These are phyloP conservation scores for Drosophila mojavensis DNA, from an alignment of 1,140 invertebrate species.

Conservation along the genomic window DNA sequence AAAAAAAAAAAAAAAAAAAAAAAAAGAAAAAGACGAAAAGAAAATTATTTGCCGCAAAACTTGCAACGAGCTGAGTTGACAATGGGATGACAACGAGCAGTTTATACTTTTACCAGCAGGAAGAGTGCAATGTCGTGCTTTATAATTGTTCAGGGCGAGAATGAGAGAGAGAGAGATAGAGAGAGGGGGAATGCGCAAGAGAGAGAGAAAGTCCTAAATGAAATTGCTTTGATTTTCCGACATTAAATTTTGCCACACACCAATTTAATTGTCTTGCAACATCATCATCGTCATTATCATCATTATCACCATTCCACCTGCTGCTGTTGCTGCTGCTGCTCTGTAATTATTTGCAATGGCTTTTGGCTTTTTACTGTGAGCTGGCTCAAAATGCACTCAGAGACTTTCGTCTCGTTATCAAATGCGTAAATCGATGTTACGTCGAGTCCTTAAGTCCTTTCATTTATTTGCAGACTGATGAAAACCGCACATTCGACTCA, in stretches of 20 bases:
- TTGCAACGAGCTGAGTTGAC: slow-evolving; percentile 42
- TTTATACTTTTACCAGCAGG: slow-evolving; percentile 39
- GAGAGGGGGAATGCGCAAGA: neutral
- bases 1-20: neutral
- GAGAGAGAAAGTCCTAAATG: slow-evolving; percentile 27
- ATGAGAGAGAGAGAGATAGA: neutral
- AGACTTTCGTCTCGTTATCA: slow-evolving; percentile 28
- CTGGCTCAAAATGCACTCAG: slow-evolving; percentile 29
- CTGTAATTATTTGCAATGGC: slow-evolving; percentile 44
- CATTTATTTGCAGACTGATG: slow-evolving; percentile 52
- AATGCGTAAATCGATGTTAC: slow-evolving; percentile 19
- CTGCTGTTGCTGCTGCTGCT: slow-evolving; percentile 9
- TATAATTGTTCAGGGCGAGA: slow-evolving; percentile 18
- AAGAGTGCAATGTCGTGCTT: slow-evolving; percentile 49
- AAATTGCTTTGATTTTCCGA: slow-evolving; percentile 74
- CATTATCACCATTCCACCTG: slow-evolving; percentile 14
- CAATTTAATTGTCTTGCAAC: slow-evolving; percentile 59
- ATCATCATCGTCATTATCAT: slow-evolving; percentile 12
- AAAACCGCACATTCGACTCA: neutral
- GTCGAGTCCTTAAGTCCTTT: slow-evolving; percentile 32
- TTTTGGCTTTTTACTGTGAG: slow-evolving; percentile 19
- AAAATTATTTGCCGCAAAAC: slow-evolving; percentile 74
- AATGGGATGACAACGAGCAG: slow-evolving; percentile 52
- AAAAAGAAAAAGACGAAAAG: slow-evolving; percentile 19
- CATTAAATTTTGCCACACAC: slow-evolving; percentile 60